Base-by-base conservation (phyloP, 2,113 vertebrate genomes). In the Lophochroa leadbeateri region DNA sequence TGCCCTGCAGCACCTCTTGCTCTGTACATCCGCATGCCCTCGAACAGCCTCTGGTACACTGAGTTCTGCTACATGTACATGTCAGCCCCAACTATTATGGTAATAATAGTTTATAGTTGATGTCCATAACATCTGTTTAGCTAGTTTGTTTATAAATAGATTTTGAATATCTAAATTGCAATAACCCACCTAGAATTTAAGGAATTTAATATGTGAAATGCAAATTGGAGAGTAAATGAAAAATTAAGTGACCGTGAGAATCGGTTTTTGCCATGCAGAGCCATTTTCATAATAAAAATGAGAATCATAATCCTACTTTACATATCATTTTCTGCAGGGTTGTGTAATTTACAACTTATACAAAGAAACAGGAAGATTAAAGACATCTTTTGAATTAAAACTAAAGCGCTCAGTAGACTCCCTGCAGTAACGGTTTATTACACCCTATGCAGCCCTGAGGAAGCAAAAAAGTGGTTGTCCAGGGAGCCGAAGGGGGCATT, bases 271-370 rank as follows among this genome's bases (percentile, higher is more conserved):
- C 90, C 74, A 70, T 58, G 86, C 89, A 91, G 81, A 95, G 84
- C 68, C 69, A 94, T 53, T 91, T 95, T 89, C 65, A 41, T 94
- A 96, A 96, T 96, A 97, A 98, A 91, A 96, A 93, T 35, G 31
- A 96, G 74, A 94, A 85, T 82, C 95, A 96, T 96, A 96, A 97
- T 97, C 92, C 96, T 92, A 50, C 93, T 95, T 98, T 97, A 97
- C 90, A 97, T 97, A 86, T 43, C 95, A 97, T 96, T 97, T 98
- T 96, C 95, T 97, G 86, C 82, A 81, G 93, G 72, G 60, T 44
- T 95, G 79, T 84, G 94, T 87, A 97, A 97, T 97, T 97, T 96
- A 92, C 91, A 97, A 96, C 44, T 98, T 95, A 95, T 52, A 93
- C 92, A 96, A 95, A 91, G 90, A 90, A 94, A 91, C 77, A 52